phyloP scores from a whole-genome alignment of 2,888 invertebrate species.

The Trichacis sp. region DNA sequence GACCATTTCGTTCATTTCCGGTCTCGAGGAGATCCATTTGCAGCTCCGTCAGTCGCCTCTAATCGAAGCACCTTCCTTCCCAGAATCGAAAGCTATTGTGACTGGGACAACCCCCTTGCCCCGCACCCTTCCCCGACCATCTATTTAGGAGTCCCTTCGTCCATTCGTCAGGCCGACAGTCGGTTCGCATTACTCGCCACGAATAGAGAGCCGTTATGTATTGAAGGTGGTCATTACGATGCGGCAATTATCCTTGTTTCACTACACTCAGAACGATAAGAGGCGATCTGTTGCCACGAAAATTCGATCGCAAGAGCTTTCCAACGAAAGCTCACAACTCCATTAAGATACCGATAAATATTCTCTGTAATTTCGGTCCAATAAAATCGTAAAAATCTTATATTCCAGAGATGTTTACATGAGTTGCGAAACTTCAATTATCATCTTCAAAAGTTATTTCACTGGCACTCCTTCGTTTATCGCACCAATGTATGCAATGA shows the following conservation, averaged over 20 bases:
- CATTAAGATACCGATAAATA: conserved; percentile 1
- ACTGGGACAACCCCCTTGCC: conserved; percentile 33
- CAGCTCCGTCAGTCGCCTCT: conserved; percentile 47
- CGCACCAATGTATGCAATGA: not conserved
- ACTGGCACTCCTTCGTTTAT: too few relatives aligned
- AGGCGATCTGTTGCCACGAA: conserved; percentile 31
- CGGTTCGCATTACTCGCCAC: conserved; percentile 61
- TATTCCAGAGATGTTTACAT: too few relatives aligned
- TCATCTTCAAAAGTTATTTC: too few relatives aligned
- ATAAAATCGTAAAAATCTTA: too few relatives aligned
- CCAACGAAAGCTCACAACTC: not conserved
- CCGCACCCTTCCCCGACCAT: conserved; percentile 15
- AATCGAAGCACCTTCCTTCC: conserved; percentile 52
- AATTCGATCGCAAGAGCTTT: conserved; percentile 17
- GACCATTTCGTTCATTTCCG: conserved; percentile 68
- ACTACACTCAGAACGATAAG: conserved; percentile 60
- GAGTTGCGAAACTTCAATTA: too few relatives aligned
- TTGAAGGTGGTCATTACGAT: conserved; percentile 61
- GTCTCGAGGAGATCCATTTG: conserved; percentile 65
- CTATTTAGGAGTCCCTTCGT: conserved; percentile 30
- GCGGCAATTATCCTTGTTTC: conserved; percentile 63
- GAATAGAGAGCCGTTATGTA: conserved; percentile 44
- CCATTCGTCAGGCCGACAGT: conserved; percentile 51
- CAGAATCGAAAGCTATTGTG: conserved; percentile 58
- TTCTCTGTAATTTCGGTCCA: too few relatives aligned